phyloP scores from a whole-genome alignment of 2,113 vertebrate genomes.

The Rana temporaria region DNA sequence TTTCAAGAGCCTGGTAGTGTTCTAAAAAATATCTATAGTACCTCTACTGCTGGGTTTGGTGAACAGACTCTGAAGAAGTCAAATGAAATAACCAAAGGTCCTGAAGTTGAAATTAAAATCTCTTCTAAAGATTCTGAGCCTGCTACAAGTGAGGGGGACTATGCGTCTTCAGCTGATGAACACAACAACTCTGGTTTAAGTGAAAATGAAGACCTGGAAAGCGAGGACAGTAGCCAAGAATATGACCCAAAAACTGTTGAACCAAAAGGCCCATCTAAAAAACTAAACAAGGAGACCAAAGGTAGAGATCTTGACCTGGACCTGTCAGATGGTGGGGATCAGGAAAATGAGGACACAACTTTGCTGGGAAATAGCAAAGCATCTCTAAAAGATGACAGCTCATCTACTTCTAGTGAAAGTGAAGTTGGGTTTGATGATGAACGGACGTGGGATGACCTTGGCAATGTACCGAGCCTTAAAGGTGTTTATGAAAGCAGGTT shows the following conservation, averaged over 20 bases:
- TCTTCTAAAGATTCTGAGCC: slow-evolving; percentile 53
- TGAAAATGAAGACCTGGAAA: slow-evolving; percentile 57
- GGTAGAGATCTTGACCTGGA: slow-evolving; percentile 65
- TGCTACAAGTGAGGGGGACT: slow-evolving; percentile 58
- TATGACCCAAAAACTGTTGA: slow-evolving; percentile 60
- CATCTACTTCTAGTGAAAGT: slow-evolving; percentile 36
- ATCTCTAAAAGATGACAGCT: slow-evolving; percentile 45
- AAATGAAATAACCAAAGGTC: background rate
- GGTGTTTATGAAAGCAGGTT: slow-evolving; percentile 60
- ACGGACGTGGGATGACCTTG: slow-evolving; percentile 89
- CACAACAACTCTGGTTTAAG: slow-evolving; percentile 60
- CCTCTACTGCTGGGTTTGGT: slow-evolving; percentile 34
- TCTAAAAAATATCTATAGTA: slow-evolving; percentile 5
- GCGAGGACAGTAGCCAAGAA: slow-evolving; percentile 55
- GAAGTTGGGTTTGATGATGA: slow-evolving; percentile 90
- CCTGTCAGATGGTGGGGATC: slow-evolving; percentile 66
- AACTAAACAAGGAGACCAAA: slow-evolving; percentile 61
- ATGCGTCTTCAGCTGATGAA: slow-evolving; percentile 66
- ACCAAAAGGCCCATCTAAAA: slow-evolving; percentile 69
- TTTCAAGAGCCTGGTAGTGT: slow-evolving; percentile 26
- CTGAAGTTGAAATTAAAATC: background rate
- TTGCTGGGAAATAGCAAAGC: slow-evolving; percentile 62
- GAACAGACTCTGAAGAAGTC: slow-evolving; percentile 47
- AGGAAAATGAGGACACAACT: slow-evolving; percentile 64
- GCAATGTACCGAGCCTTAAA: slow-evolving; percentile 69